Base-by-base conservation (phyloP, 2,113 vertebrate species). In the Symphodus melops region DNA sequence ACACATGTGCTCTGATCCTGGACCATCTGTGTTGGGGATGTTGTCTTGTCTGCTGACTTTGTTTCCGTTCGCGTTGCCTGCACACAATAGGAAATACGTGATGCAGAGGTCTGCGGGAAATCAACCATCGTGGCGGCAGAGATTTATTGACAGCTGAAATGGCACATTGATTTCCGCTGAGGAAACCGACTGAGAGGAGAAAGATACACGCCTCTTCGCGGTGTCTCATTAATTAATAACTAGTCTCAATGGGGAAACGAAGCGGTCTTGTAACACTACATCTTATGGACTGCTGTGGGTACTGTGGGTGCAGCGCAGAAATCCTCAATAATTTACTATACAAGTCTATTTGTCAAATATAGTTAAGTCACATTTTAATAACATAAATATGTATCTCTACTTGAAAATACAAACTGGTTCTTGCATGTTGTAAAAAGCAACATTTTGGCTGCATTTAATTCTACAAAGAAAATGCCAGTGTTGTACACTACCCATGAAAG, bases 181-280 rank as follows among this genome's bases (percentile, higher is more conserved):
- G 81, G 65, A 92, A 86, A 88, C 78, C 72, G 20, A 85, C 69
- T 36, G 60, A 71, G 44, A 82, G 9, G 36, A 89, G 82, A 75
- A 64, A 63, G 44, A 55, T 75, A 75, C 17, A 36, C 85, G 75
- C 36, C 63, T 87, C 86, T 88, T 70, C 83, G 84, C 41, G 81
- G 90, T 20, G 25, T 82, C 21, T 89, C 61, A 75, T 92, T 92
- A 93, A 92, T 91, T 91, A 90, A 92, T 89, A 89, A 67, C 87
- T 79, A 79, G 52, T 77, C 76, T 74, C 68, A 68, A 70, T 68
- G 62, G 69, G 68, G 62, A 61, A 63, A 72, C 72, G 63, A 70
- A 68, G 59, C 84, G 68, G 41, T 88, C 55, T 70, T 51, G 48
- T 28, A 41, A 72, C 48, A 65, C 37, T 72, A 42, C 66, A 44